Conservation (phyloP, 1,140 invertebrate species). For the Drosophila prosaltans region DNA sequence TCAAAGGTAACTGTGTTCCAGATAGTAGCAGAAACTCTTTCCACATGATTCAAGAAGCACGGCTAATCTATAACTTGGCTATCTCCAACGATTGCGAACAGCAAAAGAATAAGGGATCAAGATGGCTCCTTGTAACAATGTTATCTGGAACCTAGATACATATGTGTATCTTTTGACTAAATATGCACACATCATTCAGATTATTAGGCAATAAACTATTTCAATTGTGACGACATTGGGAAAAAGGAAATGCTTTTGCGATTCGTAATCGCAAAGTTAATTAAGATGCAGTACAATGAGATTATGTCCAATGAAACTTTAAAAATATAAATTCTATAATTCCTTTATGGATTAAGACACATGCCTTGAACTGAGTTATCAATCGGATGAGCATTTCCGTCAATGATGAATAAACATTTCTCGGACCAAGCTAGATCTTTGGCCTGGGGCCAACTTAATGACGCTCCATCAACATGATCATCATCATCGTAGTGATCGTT, state of each 20-base stretch:
- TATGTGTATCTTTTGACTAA: not conserved
- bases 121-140: not conserved
- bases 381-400: constrained; percentile 47
- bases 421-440: constrained; percentile 39
- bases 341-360: constrained; percentile 15
- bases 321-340: not conserved
- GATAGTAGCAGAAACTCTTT: constrained; percentile 42
- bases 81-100: constrained; percentile 8
- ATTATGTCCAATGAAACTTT: not conserved
- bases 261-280: not conserved
- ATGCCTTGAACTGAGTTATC: constrained; percentile 24
- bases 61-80: constrained; percentile 45
- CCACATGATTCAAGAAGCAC: constrained; percentile 44
- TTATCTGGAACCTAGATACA: not conserved
- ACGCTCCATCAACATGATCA: constrained; percentile 41
- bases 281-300: not conserved
- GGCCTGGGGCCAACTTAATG: constrained; percentile 57
- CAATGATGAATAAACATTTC: constrained; percentile 41
- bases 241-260: not conserved
- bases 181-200: constrained; percentile 22
- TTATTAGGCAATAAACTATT: not conserved
- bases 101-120: not conserved
- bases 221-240: not conserved
- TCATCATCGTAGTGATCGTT: constrained; percentile 24
- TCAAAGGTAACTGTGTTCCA: constrained; percentile 39